phyloP scores from a whole-genome alignment of 2,888 invertebrate species.

The Campopleginae sp. region DNA sequence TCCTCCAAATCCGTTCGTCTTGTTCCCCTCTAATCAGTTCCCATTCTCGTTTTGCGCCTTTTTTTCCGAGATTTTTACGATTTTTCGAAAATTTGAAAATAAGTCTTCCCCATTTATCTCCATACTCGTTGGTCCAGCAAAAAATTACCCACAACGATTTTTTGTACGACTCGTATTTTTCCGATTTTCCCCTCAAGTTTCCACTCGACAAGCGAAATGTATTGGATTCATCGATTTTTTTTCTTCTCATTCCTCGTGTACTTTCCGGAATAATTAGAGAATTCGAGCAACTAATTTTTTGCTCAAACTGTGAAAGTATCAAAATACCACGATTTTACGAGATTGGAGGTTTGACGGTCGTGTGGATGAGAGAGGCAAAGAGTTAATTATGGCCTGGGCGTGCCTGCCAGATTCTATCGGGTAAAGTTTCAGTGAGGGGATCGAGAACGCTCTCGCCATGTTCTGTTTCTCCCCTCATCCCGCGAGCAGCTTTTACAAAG shows the following conservation, averaged over 20 bases:
- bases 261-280: neutral
- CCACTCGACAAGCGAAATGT: neutral
- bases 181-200: no score
- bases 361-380: conserved; percentile 49
- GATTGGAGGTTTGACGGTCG: conserved; percentile 8
- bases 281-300: conserved; percentile 43
- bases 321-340: conserved; percentile 49
- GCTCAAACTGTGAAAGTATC: conserved; percentile 20
- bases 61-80: neutral
- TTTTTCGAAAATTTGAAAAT: neutral
- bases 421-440: conserved; percentile 52
- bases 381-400: conserved; percentile 64
- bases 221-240: neutral
- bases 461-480: conserved; percentile 11
- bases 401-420: conserved; percentile 50
- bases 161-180: no score
- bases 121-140: no score
- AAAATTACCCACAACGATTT: no score
- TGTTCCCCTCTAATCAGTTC: conserved; percentile 1
- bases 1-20: conserved; percentile 16
- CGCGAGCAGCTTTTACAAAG: conserved; percentile 27
- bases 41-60: neutral
- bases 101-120: no score
- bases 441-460: conserved; percentile 44
- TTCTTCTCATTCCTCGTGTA: neutral